These are phyloP conservation scores for Chondrosia reniformis DNA, from an alignment of 37 sponge, comb jelly and placozoan genomes.

Conservation along the genomic window DNA sequence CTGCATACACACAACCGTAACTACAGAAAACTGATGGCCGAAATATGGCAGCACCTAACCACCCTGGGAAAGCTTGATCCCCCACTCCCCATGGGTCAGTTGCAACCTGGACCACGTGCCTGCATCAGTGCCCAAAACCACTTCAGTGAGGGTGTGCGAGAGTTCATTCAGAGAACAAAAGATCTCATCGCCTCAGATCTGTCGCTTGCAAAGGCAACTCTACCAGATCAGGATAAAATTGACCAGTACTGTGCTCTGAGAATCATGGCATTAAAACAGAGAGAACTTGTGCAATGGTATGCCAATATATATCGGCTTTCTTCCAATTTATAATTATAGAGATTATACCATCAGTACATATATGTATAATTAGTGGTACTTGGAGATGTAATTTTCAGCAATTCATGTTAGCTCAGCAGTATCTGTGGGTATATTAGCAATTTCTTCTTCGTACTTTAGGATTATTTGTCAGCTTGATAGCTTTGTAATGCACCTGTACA, in stretches of 20 bases:
- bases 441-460: too few relatives aligned
- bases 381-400: too few relatives aligned
- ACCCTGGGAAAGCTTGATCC: slow-evolving; percentile 74
- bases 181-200: slow-evolving; percentile 79
- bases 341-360: too few relatives aligned
- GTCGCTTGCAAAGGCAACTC: slow-evolving; percentile 70
- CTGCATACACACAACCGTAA: slow-evolving; percentile 52
- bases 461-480: too few relatives aligned
- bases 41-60: slow-evolving; percentile 79
- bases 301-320: neutral
- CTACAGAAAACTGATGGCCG: slow-evolving; percentile 70
- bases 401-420: too few relatives aligned
- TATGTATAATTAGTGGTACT: too few relatives aligned
- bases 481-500: too few relatives aligned
- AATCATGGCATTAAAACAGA: slow-evolving; percentile 38
- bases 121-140: slow-evolving; percentile 71
- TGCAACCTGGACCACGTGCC: slow-evolving; percentile 71
- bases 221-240: slow-evolving; percentile 23
- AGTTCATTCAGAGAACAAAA: slow-evolving; percentile 60
- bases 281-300: slow-evolving; percentile 67
- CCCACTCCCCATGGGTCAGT: slow-evolving; percentile 53
- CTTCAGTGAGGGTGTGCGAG: slow-evolving; percentile 55
- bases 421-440: too few relatives aligned
- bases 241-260: slow-evolving; percentile 52
- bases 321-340: neutral